A percentile compares a stretch with the other conserved stretches of the same genome.
Conservation (phyloP, 2,113 vertebrate genomes). For the Rhinoderma darwinii region DNA sequence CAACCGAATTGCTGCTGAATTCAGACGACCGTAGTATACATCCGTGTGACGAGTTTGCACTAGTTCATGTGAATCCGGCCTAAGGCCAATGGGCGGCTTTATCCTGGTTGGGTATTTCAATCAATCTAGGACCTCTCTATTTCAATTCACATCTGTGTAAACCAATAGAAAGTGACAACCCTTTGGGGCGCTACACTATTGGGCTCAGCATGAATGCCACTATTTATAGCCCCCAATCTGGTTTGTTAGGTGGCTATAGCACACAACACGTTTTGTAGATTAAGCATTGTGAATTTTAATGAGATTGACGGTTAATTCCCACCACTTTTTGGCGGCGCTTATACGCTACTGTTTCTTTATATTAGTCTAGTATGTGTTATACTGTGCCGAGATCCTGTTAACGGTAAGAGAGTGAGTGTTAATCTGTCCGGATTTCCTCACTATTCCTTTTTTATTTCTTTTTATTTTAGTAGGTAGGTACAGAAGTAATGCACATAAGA, state of each 20-base stretch:
- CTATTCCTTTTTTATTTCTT: background rate
- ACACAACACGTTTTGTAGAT: too few species aligned
- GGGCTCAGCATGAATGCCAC: background rate
- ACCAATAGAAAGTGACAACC: background rate
- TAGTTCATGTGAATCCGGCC: too few species aligned
- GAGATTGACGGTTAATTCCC: too few species aligned
- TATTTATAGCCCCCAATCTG: background rate
- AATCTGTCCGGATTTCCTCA: slow-evolving; percentile 20
- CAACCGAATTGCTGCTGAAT: too few species aligned
- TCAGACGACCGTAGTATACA: too few species aligned
- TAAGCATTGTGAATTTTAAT: too few species aligned
- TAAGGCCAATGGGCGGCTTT: too few species aligned
- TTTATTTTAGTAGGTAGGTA: background rate
- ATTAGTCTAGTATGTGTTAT: background rate
- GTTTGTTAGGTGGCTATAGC: background rate
- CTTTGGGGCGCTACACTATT: too few species aligned
- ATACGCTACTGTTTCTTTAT: background rate
- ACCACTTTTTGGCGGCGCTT: background rate
- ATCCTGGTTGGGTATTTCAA: too few species aligned
- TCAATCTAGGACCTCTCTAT: too few species aligned
- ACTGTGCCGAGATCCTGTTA: background rate
- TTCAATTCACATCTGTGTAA: too few species aligned
- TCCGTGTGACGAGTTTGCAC: too few species aligned
- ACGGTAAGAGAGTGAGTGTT: slow-evolving; percentile 3
- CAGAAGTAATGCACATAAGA: background rate